Evolutionary conservation across 2,888 invertebrate genomes (phyloP).

Genomic region (Agonopterix subpropinquella): DNA sequence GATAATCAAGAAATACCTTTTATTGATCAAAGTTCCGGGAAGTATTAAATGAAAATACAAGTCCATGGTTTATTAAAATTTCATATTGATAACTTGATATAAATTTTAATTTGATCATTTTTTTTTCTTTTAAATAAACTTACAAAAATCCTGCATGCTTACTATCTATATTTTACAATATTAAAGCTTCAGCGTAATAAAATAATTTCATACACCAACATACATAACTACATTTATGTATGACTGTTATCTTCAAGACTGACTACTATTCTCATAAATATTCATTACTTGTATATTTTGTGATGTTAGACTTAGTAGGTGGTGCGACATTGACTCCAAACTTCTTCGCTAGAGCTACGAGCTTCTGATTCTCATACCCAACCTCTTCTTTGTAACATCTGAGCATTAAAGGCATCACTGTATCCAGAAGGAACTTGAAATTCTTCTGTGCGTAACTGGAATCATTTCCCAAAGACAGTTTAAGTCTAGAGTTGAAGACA

Average conservation of each 20-base stretch:
- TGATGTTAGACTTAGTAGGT: conserved; percentile 77
- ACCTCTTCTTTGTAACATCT: conserved; percentile 77
- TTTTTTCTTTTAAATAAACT: conserved; percentile 53
- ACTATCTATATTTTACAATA: conserved; percentile 69
- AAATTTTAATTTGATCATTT: conserved; percentile 68
- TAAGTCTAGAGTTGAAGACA: conserved; percentile 84
- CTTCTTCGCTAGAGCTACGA: conserved; percentile 70
- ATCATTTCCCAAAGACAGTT: conserved; percentile 63
- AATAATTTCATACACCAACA: conserved; percentile 56
- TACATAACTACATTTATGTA: conserved; percentile 5
- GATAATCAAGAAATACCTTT: conserved; percentile 20
- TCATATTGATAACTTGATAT: conserved; percentile 69
- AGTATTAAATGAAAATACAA: conserved; percentile 41
- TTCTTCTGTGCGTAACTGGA: conserved; percentile 76
- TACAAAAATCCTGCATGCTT: conserved; percentile 71
- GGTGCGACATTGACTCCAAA: conserved; percentile 69
- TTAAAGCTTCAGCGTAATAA: conserved; percentile 74
- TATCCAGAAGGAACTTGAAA: conserved; percentile 81
- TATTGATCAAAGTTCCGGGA: conserved; percentile 20
- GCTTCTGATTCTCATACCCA: conserved; percentile 74
- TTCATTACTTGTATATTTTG: conserved; percentile 81
- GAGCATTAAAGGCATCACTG: conserved; percentile 78
- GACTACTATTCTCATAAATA: conserved; percentile 72
- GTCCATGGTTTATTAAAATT: conserved; percentile 66
- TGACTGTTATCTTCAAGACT: conserved; percentile 16